Base-by-base conservation (phyloP, 2,888 invertebrate species). In the Drosophila mayaguana region DNA sequence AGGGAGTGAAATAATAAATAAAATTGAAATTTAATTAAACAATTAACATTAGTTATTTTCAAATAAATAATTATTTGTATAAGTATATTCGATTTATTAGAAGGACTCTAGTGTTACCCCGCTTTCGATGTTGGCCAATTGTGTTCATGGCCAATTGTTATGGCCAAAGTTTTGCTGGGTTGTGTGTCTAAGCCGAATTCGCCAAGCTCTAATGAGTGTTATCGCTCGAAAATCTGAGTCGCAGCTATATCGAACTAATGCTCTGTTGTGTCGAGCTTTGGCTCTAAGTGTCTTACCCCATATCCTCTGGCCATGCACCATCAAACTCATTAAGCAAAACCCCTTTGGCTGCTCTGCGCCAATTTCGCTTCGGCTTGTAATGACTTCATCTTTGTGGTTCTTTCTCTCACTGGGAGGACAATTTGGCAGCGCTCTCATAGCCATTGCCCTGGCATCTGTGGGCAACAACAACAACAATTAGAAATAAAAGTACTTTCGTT, bases 301-400 rank as follows among this genome's bases (percentile, higher is more conserved):
- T 36, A 34, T n/a, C 45, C 57, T 22, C 34, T 34, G 14, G 8
- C 48, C 25, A 34, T 32, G 45, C 16, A 45, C 54, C 65, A 50
- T 57, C 68, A 81, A 86, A 90, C 66, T 88, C 89, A 83, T 90
- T 86, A 90, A 87, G 70, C 75, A 70, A 63, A 86, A 88, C 79
- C 81, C 89, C 87, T 81, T 86, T 88, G 73, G 89, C 84, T 86
- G 69, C 84, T 72, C 75, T 64, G 72, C 68, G 72, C 83, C 83
- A 82, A 82, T 83, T 86, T 72, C 61, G 72, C 57, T 83, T 85
- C 56, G 74, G 75, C 83, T 81, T 85, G 69, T 90, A 90, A 86
- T 86, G 86, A 88, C 87, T 86, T 90, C 81, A 86, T 88, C 86
- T 83, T 86, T 89, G 85, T 87, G 68, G 79, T 75, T 71, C 73